Conservation (phyloP, 2,888 invertebrate genomes). For the Micoletzkya japonica region DNA sequence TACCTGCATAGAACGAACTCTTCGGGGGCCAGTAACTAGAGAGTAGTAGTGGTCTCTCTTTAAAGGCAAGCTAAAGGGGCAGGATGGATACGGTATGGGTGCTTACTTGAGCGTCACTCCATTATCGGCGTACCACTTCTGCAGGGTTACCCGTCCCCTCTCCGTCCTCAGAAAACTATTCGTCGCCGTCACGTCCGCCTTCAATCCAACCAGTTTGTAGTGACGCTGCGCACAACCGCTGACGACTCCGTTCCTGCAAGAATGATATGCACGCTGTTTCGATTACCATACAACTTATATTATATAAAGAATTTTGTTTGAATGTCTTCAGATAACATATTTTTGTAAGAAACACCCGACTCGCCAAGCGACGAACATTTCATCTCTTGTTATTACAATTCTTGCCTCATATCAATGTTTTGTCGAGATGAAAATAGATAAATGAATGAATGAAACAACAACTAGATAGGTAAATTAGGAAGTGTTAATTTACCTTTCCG, state of each 20-base stretch:
- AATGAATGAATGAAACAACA: neutral
- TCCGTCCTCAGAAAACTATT: neutral
- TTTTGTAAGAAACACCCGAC: no score
- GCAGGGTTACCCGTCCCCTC: conserved; percentile 4
- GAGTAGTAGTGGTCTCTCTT: no score
- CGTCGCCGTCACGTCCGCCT: neutral
- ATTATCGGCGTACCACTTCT: conserved; percentile 5
- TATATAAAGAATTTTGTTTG: no score
- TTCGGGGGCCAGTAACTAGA: neutral
- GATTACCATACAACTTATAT: no score
- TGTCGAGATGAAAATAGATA: neutral
- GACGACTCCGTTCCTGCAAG: neutral
- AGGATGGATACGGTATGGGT: neutral
- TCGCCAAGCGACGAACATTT: neutral
- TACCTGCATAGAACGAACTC: conserved; percentile 14
- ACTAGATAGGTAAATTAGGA: neutral
- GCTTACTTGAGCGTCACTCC: conserved; percentile 15
- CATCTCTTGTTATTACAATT: neutral
- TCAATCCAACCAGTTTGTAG: conserved; percentile 11
- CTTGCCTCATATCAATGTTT: neutral
- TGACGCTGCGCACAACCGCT: conserved; percentile 12
- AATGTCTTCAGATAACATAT: no score
- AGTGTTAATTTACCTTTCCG: neutral
- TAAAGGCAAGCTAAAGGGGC: no score
- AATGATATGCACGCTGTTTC: neutral